Evolutionary conservation across 2,797 vertebrate genomes (phyloP), one percentile per base, ranked within the genome.

Genomic region (Cygnus olor): DNA sequence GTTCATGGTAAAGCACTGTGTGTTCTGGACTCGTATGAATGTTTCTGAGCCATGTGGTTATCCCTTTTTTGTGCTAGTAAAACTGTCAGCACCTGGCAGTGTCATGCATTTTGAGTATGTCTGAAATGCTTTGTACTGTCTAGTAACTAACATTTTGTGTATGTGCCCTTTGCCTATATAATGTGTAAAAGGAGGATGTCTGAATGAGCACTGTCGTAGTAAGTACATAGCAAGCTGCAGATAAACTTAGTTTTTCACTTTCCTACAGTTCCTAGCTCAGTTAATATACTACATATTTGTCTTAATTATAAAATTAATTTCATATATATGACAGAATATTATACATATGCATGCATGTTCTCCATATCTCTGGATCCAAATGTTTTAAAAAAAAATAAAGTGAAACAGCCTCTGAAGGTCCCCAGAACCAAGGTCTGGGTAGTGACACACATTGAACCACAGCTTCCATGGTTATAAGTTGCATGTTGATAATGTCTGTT

Each of bases 71-170:
- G 57, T 6, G 78, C 64, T 51, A 7, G 38, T 18, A n/a, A 21
- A 8, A 14, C 44, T 14, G 18, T 8, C 22, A 24, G 21, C 9
- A 3, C 38, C n/a, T n/a, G 36, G 51, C 6, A 3, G 17, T 5
- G 10, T 12, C 44, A 7, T 1, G 1, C 2, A 1, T 6, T 24
- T n/a, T 18, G 44, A 36, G 72, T n/a, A 14, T 32, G 30, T 34
- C 45, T 61, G 45, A 27, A 60, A 17, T 13, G 17, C 34, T 36
- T 9, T 2, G 11, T 27, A 25, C 7, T 60, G 27, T 22, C 54
- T 60, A 5, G 1, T 45, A n/a, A 22, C 5, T 12, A 4, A 19
- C 10, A 28, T 21, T 53, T 20, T 47, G 25, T 14, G 30, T 12
- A 7, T 36, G 20, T 9, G 44, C 65, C 44, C 65, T 68, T 18